A percentile compares a stretch with the other conserved stretches of the same genome.
phyloP scores from a whole-genome alignment of 1,140 invertebrate species.

The Planococcus citri region DNA sequence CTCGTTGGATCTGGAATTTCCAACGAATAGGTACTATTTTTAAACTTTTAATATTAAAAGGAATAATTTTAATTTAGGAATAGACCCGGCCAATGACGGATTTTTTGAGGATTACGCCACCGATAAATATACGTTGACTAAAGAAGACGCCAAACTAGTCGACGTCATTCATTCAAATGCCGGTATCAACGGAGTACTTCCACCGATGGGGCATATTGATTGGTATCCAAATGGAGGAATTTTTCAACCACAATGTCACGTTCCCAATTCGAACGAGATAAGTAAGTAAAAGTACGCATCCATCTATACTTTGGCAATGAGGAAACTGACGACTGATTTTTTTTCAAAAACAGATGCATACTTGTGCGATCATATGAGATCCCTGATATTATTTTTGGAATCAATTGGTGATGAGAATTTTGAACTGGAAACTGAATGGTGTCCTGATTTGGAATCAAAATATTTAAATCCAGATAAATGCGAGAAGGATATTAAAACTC shows the following conservation, averaged over 20 bases:
- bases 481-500: neutral
- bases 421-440: neutral
- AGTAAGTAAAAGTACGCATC: neutral
- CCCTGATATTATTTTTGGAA: neutral
- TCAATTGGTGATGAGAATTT: neutral
- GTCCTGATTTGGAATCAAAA: neutral
- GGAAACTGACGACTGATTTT: neutral
- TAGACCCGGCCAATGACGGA: constrained; percentile 54
- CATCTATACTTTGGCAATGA: neutral
- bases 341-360: neutral
- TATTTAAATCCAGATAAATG: neutral
- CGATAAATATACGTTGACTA: constrained; percentile 45
- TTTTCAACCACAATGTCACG: constrained; percentile 51
- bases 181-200: constrained; percentile 47
- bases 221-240: constrained; percentile 61
- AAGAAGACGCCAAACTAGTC: constrained; percentile 52
- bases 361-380: neutral
- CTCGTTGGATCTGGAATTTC: too few relatives aligned
- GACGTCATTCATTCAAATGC: constrained; percentile 63
- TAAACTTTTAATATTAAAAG: too few relatives aligned
- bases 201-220: constrained; percentile 51
- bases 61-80: constrained; percentile 32
- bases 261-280: constrained; percentile 25
- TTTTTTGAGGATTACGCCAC: constrained; percentile 41
- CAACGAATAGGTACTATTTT: neutral